Conservation (phyloP, 2,797 vertebrate genomes). For the Cossypha heuglini region DNA sequence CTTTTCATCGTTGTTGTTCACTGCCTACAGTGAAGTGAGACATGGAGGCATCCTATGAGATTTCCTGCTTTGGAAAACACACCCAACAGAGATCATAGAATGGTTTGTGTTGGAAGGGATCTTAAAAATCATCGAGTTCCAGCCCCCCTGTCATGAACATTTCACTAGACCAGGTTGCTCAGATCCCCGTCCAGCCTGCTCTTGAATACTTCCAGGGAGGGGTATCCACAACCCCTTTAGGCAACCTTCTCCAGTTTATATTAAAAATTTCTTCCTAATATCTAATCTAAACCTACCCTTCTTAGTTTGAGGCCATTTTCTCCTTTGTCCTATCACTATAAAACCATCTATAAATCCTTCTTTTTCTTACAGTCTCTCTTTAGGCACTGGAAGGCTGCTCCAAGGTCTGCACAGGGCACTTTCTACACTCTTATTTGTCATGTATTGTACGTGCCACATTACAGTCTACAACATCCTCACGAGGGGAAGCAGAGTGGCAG, state of each 20-base stretch:
- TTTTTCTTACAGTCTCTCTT: not conserved
- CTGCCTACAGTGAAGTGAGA: not conserved
- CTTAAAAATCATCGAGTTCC: not conserved
- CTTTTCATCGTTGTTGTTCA: accelerated
- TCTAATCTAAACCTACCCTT: no score
- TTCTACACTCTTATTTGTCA: not conserved
- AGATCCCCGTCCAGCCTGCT: not conserved
- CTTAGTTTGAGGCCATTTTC: not conserved
- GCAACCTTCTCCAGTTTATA: not conserved
- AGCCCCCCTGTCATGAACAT: accelerated
- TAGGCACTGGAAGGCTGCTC: not conserved
- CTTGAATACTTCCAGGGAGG: not conserved
- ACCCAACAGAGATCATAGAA: not conserved
- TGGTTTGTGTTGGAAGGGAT: not conserved
- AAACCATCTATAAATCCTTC: not conserved
- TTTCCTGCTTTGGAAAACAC: not conserved
- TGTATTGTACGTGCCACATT: not conserved
- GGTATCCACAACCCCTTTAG: not conserved
- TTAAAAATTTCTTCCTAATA: not conserved
- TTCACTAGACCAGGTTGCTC: not conserved
- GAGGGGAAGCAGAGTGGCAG: not conserved
- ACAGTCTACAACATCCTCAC: not conserved
- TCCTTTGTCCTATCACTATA: no score
- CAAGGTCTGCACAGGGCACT: not conserved
- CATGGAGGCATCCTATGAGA: accelerated